A percentile compares a stretch with the other conserved stretches of the same genome.
Evolutionary conservation across 2,797 vertebrate genomes (phyloP).

Genomic region (Valencia hispanica): DNA sequence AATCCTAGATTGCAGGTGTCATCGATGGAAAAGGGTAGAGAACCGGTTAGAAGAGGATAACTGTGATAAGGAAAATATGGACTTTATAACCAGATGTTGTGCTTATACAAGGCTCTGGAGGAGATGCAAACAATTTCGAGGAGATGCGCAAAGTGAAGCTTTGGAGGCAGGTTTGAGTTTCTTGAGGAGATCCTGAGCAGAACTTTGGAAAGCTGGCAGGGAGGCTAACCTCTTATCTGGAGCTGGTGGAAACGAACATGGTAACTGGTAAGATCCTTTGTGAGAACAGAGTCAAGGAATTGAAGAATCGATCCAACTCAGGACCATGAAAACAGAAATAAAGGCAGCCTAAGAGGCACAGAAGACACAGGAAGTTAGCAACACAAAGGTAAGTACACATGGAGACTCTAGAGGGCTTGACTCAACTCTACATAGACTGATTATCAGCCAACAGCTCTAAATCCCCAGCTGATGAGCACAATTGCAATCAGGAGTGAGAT

Average conservation of each 20-base stretch:
- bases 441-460: background rate
- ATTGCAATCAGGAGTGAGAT: background rate
- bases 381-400: background rate
- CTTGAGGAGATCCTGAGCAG: background rate
- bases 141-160: background rate
- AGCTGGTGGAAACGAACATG: background rate
- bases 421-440: background rate
- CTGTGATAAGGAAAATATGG: background rate
- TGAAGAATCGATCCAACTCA: background rate
- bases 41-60: background rate
- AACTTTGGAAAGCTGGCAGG: background rate
- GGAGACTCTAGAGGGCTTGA: background rate
- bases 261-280: background rate
- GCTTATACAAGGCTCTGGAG: background rate
- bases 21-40: background rate
- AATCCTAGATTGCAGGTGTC: background rate
- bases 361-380: background rate
- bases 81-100: background rate
- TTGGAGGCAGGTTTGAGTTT: background rate
- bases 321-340: background rate
- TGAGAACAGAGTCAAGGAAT: background rate
- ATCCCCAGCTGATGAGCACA: background rate
- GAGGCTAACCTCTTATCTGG: background rate
- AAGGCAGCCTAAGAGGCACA: background rate
- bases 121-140: background rate